A percentile compares a stretch with the other conserved stretches of the same genome.
Conservation (phyloP, 2,113 vertebrate species). For the Epinephelus lanceolatus region DNA sequence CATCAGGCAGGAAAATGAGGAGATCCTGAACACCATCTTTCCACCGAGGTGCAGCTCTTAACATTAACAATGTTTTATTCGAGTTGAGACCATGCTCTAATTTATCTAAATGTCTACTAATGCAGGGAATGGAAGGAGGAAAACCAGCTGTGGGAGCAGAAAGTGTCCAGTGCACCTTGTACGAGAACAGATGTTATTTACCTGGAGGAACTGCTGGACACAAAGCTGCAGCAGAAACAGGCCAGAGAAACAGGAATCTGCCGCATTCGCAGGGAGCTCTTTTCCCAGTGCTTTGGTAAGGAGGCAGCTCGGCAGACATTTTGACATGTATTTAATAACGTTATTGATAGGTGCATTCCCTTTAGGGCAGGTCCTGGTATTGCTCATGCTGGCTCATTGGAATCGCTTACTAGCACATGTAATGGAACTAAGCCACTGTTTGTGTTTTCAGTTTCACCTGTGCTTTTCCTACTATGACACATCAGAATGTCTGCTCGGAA, state of each 20-base stretch:
- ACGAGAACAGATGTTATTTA: conserved; percentile 91
- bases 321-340: too few relatives aligned
- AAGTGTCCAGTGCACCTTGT: conserved; percentile 91
- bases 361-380: too few relatives aligned
- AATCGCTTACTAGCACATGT: too few relatives aligned
- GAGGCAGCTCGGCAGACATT: not conserved
- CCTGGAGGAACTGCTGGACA: conserved; percentile 90
- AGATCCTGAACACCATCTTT: conserved; percentile 91
- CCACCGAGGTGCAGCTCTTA: conserved; percentile 88
- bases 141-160: conserved; percentile 91
- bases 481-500: too few relatives aligned
- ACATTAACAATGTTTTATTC: not conserved
- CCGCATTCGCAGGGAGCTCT: conserved; percentile 92
- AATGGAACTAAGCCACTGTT: too few relatives aligned
- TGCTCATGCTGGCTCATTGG: too few relatives aligned
- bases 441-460: too few relatives aligned
- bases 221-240: conserved; percentile 89
- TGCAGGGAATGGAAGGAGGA: conserved; percentile 91
- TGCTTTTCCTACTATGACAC: too few relatives aligned
- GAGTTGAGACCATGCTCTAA: conserved; percentile 2
- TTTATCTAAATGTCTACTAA: not conserved
- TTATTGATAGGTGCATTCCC: too few relatives aligned
- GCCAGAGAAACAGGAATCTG: conserved; percentile 94
- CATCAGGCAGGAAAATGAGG: conserved; percentile 85
- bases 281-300: conserved; percentile 94